Evolutionary conservation across 1,140 invertebrate genomes (phyloP).

Genomic region (Cydia splendana): DNA sequence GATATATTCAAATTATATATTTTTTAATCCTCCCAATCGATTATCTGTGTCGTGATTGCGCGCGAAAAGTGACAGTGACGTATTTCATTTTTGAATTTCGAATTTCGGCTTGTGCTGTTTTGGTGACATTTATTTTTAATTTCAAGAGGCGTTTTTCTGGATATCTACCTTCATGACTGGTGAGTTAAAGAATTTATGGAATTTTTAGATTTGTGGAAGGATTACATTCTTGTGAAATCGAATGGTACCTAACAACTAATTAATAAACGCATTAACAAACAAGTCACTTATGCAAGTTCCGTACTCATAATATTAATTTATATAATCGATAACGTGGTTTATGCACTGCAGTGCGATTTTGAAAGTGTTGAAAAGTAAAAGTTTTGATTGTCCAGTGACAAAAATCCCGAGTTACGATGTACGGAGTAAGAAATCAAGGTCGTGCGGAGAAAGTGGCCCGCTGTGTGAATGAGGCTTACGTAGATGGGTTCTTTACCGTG

Average conservation of each 20-base stretch:
- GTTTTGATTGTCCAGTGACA: constrained; percentile 56
- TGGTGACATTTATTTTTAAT: constrained; percentile 50
- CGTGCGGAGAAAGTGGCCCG: constrained; percentile 72
- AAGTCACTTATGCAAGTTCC: constrained; percentile 50
- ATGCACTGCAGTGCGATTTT: constrained; percentile 43
- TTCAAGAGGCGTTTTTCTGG: constrained; percentile 35
- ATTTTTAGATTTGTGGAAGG: neutral
- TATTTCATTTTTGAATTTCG: constrained; percentile 46
- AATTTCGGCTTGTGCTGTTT: constrained; percentile 44
- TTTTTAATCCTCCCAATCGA: constrained; percentile 40
- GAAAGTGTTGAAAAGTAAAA: constrained; percentile 71
- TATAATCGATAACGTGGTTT: constrained; percentile 49
- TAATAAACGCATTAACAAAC: constrained; percentile 22
- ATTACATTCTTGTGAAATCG: constrained; percentile 10
- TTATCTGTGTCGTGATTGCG: constrained; percentile 49
- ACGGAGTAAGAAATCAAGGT: constrained; percentile 74
- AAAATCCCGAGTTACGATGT: constrained; percentile 62
- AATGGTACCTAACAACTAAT: neutral
- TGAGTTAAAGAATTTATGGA: constrained; percentile 40
- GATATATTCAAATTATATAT: constrained; percentile 30
- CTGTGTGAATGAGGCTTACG: constrained; percentile 46
- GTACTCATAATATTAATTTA: constrained; percentile 51
- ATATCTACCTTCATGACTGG: constrained; percentile 41
- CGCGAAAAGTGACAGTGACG: constrained; percentile 58
- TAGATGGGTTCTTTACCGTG: constrained; percentile 44